phyloP scores from a whole-genome alignment of 2,113 vertebrate genomes.

The Gymnorhina tibicen region DNA sequence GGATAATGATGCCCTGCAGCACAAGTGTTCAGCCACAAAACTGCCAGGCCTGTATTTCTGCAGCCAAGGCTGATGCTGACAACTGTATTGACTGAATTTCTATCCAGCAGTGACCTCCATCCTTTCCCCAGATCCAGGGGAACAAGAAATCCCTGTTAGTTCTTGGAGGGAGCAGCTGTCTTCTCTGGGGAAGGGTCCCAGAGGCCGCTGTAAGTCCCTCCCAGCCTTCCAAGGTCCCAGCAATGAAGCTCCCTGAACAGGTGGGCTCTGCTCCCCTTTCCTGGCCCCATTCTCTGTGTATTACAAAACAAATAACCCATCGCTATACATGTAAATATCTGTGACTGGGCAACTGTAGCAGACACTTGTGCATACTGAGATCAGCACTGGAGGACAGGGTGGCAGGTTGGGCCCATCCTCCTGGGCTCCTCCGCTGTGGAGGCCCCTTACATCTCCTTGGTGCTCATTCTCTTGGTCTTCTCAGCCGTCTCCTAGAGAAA shows the following conservation, averaged over 20 bases:
- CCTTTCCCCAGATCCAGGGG: slow-evolving; percentile 11
- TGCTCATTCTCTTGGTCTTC: slow-evolving; percentile 86
- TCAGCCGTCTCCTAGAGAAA: slow-evolving; percentile 86
- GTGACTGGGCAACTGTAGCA: slow-evolving; percentile 70
- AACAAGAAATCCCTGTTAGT: not conserved
- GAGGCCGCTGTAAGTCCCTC: not conserved
- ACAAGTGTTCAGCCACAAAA: not conserved
- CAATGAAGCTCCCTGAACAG: slow-evolving; percentile 46
- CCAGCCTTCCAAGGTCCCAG: slow-evolving; percentile 43
- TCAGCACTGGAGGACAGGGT: slow-evolving; percentile 60
- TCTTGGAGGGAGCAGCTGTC: not conserved
- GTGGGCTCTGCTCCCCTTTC: slow-evolving; percentile 52
- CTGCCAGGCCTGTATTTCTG: not conserved
- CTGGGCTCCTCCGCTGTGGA: not conserved
- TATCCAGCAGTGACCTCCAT: slow-evolving; percentile 8
- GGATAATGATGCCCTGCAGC: not conserved
- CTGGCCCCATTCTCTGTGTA: slow-evolving; percentile 64
- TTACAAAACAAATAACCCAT: slow-evolving; percentile 71
- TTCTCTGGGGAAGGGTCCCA: not conserved
- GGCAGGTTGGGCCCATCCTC: slow-evolving; percentile 30
- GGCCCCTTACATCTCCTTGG: slow-evolving; percentile 87
- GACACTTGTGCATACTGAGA: slow-evolving; percentile 66
- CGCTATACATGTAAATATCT: slow-evolving; percentile 77
- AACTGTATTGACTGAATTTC: not conserved
- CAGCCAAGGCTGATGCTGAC: not conserved